Evolutionary conservation across 2,888 invertebrate species (phyloP).

Genomic region (Amphipyra tragopoginis): DNA sequence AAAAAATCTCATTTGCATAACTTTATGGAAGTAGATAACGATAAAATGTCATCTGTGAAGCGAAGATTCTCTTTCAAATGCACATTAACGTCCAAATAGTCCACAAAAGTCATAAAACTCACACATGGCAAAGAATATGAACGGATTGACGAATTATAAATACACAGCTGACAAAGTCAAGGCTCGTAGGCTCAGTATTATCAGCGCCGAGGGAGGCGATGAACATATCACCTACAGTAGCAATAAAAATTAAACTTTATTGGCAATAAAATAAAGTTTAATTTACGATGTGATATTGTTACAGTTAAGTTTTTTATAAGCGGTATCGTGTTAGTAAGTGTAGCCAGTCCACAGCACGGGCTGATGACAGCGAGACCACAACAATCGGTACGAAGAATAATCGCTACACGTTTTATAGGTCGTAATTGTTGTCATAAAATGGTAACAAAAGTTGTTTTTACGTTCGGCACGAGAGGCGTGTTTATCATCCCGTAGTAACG

Average conservation of each 20-base stretch:
- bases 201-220: constrained; percentile 58
- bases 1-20: constrained; percentile 43
- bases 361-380: constrained; percentile 86
- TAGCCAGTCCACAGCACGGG: constrained; percentile 71
- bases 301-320: constrained; percentile 63
- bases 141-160: constrained; percentile 74
- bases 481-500: constrained; percentile 85
- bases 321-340: constrained; percentile 58
- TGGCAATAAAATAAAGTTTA: constrained; percentile 65
- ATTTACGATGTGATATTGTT: constrained; percentile 58
- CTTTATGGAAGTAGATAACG: constrained; percentile 35
- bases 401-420: constrained; percentile 89
- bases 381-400: constrained; percentile 87
- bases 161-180: constrained; percentile 78
- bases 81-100: constrained; percentile 50
- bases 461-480: constrained; percentile 86
- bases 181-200: constrained; percentile 67
- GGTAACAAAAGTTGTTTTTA: constrained; percentile 89
- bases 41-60: constrained; percentile 49
- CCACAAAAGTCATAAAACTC: constrained; percentile 57
- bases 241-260: constrained; percentile 67
- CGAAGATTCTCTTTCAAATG: constrained; percentile 47
- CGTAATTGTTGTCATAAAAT: constrained; percentile 90
- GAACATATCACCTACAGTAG: constrained; percentile 58
- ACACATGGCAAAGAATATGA: constrained; percentile 55